Percentiles rank a stretch among this genome's conserved stretches.
phyloP scores from a whole-genome alignment of 2,113 vertebrate genomes.

The Trachemys scripta region DNA sequence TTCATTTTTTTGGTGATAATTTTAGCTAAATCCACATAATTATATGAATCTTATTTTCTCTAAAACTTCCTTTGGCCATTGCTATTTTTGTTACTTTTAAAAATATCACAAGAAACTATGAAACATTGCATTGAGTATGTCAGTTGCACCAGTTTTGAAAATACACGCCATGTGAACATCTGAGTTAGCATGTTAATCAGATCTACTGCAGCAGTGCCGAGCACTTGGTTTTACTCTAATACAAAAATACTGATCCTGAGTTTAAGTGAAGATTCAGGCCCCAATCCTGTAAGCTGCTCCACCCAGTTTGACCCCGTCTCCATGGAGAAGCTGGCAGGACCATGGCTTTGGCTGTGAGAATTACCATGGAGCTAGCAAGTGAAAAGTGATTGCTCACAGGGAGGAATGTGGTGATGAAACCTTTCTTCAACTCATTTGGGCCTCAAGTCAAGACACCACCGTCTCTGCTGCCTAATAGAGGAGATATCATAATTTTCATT shows the following conservation, averaged over 20 bases:
- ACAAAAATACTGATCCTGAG: background rate
- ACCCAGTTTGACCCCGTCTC: background rate
- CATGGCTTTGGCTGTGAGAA: conserved; percentile 1
- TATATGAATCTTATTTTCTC: background rate
- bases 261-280: background rate
- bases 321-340: background rate
- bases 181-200: background rate
- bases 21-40: background rate
- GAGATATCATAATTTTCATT: conserved; percentile 17
- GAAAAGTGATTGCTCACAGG: background rate
- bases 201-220: background rate
- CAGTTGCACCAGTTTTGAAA: background rate
- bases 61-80: background rate
- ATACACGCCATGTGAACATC: background rate
- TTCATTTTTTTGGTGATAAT: background rate
- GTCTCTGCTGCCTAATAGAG: background rate
- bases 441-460: background rate
- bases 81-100: background rate
- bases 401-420: conserved; percentile 38
- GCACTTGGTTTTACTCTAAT: background rate
- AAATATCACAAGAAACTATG: background rate
- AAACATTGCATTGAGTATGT: background rate
- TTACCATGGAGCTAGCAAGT: background rate
- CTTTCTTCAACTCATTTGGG: background rate
- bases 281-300: background rate